Conservation (phyloP, 2,888 invertebrate genomes). For the Macropis europaea region DNA sequence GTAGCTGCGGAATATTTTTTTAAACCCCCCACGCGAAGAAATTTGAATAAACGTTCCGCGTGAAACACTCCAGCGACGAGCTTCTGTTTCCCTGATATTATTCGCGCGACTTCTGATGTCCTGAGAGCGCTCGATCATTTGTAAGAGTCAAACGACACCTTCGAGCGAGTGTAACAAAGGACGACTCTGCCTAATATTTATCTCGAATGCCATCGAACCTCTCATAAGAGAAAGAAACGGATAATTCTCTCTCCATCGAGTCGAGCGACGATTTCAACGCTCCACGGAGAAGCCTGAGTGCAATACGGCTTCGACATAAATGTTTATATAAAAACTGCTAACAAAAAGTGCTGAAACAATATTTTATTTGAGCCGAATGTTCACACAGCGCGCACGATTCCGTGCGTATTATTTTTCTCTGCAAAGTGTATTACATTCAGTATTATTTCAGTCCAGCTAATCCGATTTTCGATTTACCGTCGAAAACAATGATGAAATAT, state of each 20-base stretch:
- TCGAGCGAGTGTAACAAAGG: too few relatives aligned
- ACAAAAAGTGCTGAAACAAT: too few relatives aligned
- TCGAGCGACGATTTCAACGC: neutral
- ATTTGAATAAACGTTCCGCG: slow-evolving; percentile 24
- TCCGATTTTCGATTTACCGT: neutral
- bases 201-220: too few relatives aligned
- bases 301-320: neutral
- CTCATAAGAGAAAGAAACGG: neutral
- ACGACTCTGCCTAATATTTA: too few relatives aligned
- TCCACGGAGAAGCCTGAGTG: neutral
- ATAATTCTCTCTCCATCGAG: neutral
- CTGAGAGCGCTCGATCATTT: too few relatives aligned
- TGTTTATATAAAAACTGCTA: too few relatives aligned
- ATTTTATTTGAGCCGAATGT: neutral
- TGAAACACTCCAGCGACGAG: neutral
- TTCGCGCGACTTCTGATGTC: neutral
- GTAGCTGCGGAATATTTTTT: neutral
- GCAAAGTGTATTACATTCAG: neutral
- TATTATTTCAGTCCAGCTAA: neutral
- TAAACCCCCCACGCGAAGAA: neutral
- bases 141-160: too few relatives aligned
- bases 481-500: neutral
- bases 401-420: neutral
- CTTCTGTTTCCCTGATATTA: neutral
- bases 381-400: too few relatives aligned